Base-by-base conservation (phyloP, 2,113 vertebrate species). In the Greenwoodochromis staneri region DNA sequence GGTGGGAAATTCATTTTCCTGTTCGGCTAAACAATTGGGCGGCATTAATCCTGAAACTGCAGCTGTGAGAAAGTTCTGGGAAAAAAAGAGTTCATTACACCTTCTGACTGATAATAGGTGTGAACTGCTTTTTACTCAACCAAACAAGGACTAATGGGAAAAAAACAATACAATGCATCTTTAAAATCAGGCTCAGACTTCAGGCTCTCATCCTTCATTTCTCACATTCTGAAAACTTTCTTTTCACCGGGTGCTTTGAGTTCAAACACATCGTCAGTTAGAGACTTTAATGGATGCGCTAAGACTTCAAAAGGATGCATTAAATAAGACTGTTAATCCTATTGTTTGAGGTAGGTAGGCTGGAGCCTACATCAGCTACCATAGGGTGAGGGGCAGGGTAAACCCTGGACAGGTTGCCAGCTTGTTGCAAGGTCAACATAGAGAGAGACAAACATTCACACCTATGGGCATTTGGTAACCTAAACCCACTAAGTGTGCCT, bases 1-100 rank as follows among this genome's bases (percentile, higher is more conserved):
- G 86, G 91, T 95, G 94, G 93, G 94, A 95, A 94, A 91, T 91
- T 38, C 53, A 73, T 66, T 85, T 87, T 76, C 49, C 59, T 84
- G 24, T 40, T 81, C 24, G 29, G 57, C n/a, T 4, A 66, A 38
- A 71, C 63, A 38, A 89, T 78, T 69, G 47, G 78, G 63, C 8
- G n/a, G 14, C 34, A 66, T 66, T 94, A 85, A 91, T 91, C 85
- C 89, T 85, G 53, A 71, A 92, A 86, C 24, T 82, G 85, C 73
- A 85, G 83, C 85, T 91, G 88, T 95, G 93, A 91, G 93, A 95
- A 94, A 83, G 57, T 83, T 42, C 45, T 49, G 45, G 36, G 1
- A 53, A 73, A 87, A 81, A 90, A 14, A 38, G 40, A 63, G 12
- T 89, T 83, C 78, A 81, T 88, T 87, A n/a, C 61, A 91, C 86